Percentiles rank a stretch among this genome's conserved stretches.
Evolutionary conservation across 2,888 invertebrate genomes (phyloP).

Genomic region (Hypomecis punctinalis): DNA sequence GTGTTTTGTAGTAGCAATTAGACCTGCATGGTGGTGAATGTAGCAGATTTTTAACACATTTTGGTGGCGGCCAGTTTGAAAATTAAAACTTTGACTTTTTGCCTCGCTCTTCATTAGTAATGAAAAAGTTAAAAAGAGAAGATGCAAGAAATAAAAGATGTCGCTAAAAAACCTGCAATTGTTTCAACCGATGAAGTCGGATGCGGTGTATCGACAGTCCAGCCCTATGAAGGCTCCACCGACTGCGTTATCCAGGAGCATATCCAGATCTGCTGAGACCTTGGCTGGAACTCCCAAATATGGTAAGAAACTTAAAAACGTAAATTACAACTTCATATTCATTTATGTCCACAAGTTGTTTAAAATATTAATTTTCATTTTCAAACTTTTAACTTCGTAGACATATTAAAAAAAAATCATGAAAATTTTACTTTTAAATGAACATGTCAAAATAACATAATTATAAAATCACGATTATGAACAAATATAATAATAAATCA

Average conservation of each 20-base stretch:
- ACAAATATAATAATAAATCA: no score
- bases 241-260: slow-evolving; percentile 65
- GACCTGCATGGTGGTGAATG: no score
- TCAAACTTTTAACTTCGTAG: no score
- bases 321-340: no score
- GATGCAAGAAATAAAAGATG: slow-evolving; percentile 60
- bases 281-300: slow-evolving; percentile 64
- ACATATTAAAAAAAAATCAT: no score
- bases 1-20: no score
- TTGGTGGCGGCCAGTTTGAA: slow-evolving; percentile 18
- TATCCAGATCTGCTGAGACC: slow-evolving; percentile 78
- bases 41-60: neutral
- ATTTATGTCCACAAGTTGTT: no score
- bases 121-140: slow-evolving; percentile 39
- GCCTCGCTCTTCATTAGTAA: neutral
- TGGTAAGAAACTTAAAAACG: slow-evolving; percentile 52
- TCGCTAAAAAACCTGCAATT: slow-evolving; percentile 75
- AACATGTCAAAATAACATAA: no score
- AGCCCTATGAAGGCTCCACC: slow-evolving; percentile 77
- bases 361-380: no score
- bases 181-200: slow-evolving; percentile 67
- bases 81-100: slow-evolving; percentile 16
- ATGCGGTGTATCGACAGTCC: slow-evolving; percentile 68
- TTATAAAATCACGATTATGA: no score
- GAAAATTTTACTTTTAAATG: no score